Evolutionary conservation across 2,113 vertebrate species (phyloP), one percentile per base, ranked within the genome.

Genomic region (Apteryx owenii): DNA sequence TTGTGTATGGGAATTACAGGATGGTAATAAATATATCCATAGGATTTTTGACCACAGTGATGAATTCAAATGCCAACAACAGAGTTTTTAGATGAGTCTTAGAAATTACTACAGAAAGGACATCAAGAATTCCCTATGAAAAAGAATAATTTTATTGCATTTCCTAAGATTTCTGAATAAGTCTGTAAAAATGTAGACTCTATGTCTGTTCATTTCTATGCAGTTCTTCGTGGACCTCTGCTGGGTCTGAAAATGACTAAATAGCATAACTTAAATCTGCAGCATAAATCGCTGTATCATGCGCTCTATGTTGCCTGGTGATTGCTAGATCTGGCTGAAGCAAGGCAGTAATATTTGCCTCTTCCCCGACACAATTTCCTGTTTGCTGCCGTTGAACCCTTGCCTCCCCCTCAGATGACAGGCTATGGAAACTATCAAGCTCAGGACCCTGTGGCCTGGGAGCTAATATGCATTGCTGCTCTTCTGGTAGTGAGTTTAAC

Each of bases 281-380:
- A 83, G n/a, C 9, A 19, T 4, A 86, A 75, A 29, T 58, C 56
- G 44, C 53, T 31, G 9, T 7, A 38, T 40, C 12, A 7, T 0
- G 0, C 3, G 0, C 23, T 54, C 1, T 0, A 9, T 29, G 61
- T 26, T 88, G 48, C 15, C 58, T n/a, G 38, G 62, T 1, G 0
- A 48, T 46, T 0, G 0, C 9, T 28, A 13, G 17, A n/a, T 71
- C 12, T 1, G 1, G 13, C 26, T 62, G 60, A 62, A 78, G 56
- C 21, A 33, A 51, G 54, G 22, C 1, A 1, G 46, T 54, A 68
- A 60, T 20, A 60, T 50, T 80, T 54, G 5, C 23, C 15, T 70
- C 33, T 28, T 58, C 38, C 17, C 28, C 50, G 7, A 61, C 12
- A 3, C 13, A 19, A 56, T 84, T 85, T 79, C 48, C 36, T 3